Evolutionary conservation across 2,888 invertebrate genomes (phyloP).

Genomic region (Spialia ferax): DNA sequence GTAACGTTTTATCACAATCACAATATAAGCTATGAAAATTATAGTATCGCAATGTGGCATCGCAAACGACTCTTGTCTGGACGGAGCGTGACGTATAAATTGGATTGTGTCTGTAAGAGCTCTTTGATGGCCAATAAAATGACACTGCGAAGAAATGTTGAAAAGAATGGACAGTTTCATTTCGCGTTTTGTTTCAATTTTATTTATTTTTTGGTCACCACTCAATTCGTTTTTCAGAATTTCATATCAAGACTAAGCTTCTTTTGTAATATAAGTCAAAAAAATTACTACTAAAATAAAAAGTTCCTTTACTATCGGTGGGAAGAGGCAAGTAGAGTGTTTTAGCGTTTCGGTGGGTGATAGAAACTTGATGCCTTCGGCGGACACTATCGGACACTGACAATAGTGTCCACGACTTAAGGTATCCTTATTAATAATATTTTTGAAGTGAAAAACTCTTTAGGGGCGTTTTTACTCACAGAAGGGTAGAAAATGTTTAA

Average conservation of each 20-base stretch:
- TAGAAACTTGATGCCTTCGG: too few species aligned
- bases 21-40: conserved; percentile 5
- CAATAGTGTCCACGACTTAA: too few species aligned
- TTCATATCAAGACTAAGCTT: too few species aligned
- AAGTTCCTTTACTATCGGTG: too few species aligned
- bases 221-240: background rate
- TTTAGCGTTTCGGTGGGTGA: too few species aligned
- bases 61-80: conserved; percentile 42
- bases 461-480: too few species aligned
- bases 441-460: too few species aligned
- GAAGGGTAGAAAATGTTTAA: too few species aligned
- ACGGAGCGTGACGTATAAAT: conserved; percentile 23
- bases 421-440: too few species aligned
- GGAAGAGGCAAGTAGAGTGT: too few species aligned
- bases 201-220: background rate
- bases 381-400: too few species aligned
- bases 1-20: conserved; percentile 7
- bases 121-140: conserved; percentile 64
- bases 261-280: background rate
- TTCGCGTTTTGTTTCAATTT: background rate
- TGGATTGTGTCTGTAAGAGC: conserved; percentile 45
- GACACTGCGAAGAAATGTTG: conserved; percentile 41
- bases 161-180: background rate
- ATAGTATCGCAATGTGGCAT: conserved; percentile 11
- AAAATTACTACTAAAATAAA: too few species aligned